A percentile compares a stretch with the other conserved stretches of the same genome.
Conservation (phyloP, 2,797 vertebrate genomes). For the Tokudaia tokunoshimensis region DNA sequence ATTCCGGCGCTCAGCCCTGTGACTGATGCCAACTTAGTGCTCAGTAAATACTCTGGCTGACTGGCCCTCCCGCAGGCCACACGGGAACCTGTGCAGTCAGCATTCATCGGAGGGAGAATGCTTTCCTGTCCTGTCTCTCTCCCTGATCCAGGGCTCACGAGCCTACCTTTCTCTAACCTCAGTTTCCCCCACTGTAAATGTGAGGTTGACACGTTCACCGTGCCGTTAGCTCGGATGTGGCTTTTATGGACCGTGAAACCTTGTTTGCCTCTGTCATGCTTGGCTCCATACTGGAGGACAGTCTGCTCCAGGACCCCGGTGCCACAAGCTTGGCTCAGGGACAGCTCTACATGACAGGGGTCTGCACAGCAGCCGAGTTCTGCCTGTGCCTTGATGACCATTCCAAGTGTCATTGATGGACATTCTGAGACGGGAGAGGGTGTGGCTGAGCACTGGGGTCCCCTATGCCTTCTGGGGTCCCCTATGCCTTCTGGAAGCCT, state of each 20-base stretch:
- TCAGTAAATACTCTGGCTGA: neutral
- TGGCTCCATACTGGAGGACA: no score
- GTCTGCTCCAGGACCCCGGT: neutral
- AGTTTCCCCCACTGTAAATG: neutral
- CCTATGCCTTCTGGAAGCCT: neutral
- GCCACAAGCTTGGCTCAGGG: neutral
- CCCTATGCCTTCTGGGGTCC: neutral
- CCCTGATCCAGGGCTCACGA: neutral
- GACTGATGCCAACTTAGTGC: neutral
- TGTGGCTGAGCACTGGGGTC: neutral
- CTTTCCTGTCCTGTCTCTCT: neutral
- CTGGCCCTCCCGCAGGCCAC: neutral
- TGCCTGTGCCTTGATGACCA: neutral
- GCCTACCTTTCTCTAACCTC: neutral
- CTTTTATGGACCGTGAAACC: neutral
- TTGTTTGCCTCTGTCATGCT: neutral
- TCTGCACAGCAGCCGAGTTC: rapidly evolving
- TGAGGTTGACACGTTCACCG: neutral
- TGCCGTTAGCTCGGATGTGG: neutral
- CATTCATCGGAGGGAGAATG: neutral
- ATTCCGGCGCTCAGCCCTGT: neutral
- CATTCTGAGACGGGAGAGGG: neutral
- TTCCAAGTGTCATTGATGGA: rapidly evolving
- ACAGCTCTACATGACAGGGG: neutral
- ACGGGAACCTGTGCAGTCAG: neutral